phyloP scores from a whole-genome alignment of 2,888 invertebrate species.

The Andrena minutula region DNA sequence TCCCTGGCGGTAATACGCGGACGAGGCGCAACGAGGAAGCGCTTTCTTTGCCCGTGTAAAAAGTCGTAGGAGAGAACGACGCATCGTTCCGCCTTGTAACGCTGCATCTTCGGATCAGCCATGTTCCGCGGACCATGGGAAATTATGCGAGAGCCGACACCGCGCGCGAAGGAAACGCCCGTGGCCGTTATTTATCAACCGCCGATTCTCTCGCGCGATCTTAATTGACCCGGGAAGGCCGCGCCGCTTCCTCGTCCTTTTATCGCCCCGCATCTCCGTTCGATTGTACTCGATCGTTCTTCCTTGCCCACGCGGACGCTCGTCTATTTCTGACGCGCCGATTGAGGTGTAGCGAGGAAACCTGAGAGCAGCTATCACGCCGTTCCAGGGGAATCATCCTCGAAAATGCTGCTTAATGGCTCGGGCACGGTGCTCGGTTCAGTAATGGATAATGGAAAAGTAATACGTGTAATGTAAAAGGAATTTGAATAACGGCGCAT shows the following conservation, averaged over 20 bases:
- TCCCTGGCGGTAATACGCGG: constrained; percentile 26
- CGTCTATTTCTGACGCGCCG: not conserved
- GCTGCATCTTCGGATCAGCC: constrained; percentile 5
- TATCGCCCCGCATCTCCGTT: not conserved
- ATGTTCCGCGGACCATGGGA: constrained; percentile 27
- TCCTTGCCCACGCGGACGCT: not conserved
- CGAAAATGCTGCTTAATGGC: constrained; percentile 10
- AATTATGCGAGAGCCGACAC: constrained; percentile 51
- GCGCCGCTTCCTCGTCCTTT: constrained; percentile 5
- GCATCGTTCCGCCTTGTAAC: constrained; percentile 13
- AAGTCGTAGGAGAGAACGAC: constrained; percentile 28
- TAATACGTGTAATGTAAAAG: too few species aligned
- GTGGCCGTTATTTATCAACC: constrained; percentile 13
- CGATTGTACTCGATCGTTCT: not conserved
- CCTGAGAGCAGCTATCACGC: not conserved
- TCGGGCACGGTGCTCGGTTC: constrained; percentile 2
- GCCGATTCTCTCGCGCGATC: constrained; percentile 34
- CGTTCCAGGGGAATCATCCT: not conserved
- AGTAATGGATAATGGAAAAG: not conserved
- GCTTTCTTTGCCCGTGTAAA: constrained; percentile 33
- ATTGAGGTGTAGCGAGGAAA: not conserved
- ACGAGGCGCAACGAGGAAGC: constrained; percentile 29
- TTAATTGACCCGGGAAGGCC: constrained; percentile 24
- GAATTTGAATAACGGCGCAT: not conserved
- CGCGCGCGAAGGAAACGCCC: constrained; percentile 4